These are phyloP conservation scores for Crocidura indochinensis DNA, from an alignment of 2,797 vertebrate genomes.

Conservation along the genomic window DNA sequence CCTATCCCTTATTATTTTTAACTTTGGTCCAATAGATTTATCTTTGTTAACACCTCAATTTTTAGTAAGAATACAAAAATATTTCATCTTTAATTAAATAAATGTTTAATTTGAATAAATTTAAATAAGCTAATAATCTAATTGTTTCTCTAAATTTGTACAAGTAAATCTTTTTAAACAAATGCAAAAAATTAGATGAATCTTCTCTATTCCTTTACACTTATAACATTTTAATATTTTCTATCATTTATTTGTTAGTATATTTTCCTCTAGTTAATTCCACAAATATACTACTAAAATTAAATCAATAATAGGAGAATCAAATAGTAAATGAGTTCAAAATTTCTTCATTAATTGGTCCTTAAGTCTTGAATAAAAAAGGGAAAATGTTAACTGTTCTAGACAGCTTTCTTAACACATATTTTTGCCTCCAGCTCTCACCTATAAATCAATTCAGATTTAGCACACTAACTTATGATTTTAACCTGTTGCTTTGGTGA, in stretches of 20 bases:
- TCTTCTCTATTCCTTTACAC: conserved; percentile 1
- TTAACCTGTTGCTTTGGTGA: conserved; percentile 19
- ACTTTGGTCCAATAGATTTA: not conserved
- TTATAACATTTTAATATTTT: not conserved
- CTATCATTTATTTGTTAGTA: conserved; percentile 18
- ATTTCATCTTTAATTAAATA: not conserved
- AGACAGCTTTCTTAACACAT: conserved; percentile 17
- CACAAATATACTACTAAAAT: not conserved
- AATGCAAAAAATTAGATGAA: conserved; percentile 15
- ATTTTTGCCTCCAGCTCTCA: conserved; percentile 40
- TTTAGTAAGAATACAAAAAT: not conserved
- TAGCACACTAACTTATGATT: conserved; percentile 51
- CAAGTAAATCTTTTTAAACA: conserved; percentile 16
- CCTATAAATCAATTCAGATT: conserved; percentile 63
- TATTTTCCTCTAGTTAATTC: not conserved
- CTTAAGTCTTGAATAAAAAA: conserved; percentile 30
- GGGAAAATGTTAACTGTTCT: conserved; percentile 21
- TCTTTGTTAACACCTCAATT: not conserved
- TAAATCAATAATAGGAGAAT: conserved; percentile 24
- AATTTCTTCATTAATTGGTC: not conserved
- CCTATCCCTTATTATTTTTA: conserved; percentile 8
- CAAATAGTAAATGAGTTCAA: conserved; percentile 19
- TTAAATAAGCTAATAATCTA: conserved; percentile 44
- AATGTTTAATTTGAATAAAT: conserved; percentile 4
- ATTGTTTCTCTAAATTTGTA: conserved; percentile 43